These are phyloP conservation scores for Xylota sylvarum DNA, from an alignment of 2,888 invertebrate species.

Conservation along the genomic window DNA sequence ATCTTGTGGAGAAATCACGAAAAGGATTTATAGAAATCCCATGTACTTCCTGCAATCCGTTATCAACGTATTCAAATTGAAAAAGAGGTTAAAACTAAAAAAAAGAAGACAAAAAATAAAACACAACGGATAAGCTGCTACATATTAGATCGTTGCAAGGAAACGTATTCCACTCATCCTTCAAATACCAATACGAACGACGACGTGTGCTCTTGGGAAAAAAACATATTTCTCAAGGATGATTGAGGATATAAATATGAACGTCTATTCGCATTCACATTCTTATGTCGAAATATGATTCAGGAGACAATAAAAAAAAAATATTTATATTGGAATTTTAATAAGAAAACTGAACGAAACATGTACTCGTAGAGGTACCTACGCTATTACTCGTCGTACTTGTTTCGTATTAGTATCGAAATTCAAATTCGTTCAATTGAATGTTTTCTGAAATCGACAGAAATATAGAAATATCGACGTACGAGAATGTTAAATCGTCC, in stretches of 20 bases:
- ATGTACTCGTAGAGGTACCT: not conserved
- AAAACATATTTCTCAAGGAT: constrained; percentile 65
- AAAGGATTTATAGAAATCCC: constrained; percentile 67
- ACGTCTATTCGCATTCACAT: constrained; percentile 62
- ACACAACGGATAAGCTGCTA: constrained; percentile 57
- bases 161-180: constrained; percentile 52
- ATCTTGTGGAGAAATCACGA: constrained; percentile 57
- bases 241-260: constrained; percentile 72
- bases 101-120: not conserved
- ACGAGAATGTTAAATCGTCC: constrained; percentile 63
- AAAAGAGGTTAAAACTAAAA: constrained; percentile 57
- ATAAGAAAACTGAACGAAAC: constrained; percentile 70
- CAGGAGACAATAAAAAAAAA: constrained; percentile 71
- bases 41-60: constrained; percentile 61
- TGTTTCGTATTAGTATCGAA: constrained; percentile 68
- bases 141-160: constrained; percentile 65
- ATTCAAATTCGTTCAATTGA: constrained; percentile 68
- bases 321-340: constrained; percentile 75
- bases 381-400: constrained; percentile 48
- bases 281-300: constrained; percentile 73
- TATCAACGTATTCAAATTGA: constrained; percentile 69
- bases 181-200: constrained; percentile 35
- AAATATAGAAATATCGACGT: constrained; percentile 62
- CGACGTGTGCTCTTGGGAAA: constrained; percentile 47
- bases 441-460: constrained; percentile 69